A percentile compares a stretch with the other conserved stretches of the same genome.
These are phyloP conservation scores for Drymonia ruficornis DNA, from an alignment of 2,888 invertebrate species.

Conservation along the genomic window DNA sequence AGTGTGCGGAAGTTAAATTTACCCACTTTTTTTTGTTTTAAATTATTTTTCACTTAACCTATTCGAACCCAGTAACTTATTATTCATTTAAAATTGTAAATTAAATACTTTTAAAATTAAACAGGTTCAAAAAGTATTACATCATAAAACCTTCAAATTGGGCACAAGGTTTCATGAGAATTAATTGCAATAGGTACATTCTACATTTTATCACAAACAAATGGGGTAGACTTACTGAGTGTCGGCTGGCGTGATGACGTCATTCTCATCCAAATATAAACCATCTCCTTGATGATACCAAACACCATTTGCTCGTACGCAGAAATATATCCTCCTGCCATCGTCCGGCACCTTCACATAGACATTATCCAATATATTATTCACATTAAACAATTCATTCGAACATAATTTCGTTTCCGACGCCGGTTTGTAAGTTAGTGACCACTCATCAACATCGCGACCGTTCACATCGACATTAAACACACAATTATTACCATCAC, in stretches of 20 bases:
- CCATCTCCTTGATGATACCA: conserved; percentile 71
- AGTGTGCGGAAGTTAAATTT: background rate
- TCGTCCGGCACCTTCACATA: conserved; percentile 50
- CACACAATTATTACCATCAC: conserved; percentile 62
- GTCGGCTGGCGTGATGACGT: conserved; percentile 61
- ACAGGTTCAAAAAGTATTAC: background rate
- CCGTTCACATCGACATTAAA: conserved; percentile 64
- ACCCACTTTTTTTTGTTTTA: background rate
- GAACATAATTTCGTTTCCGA: conserved; percentile 47
- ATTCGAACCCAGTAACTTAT: too few relatives aligned
- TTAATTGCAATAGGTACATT: background rate
- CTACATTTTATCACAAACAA: conserved; percentile 6
- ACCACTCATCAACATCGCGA: conserved; percentile 58
- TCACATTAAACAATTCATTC: conserved; percentile 44
- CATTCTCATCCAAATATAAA: conserved; percentile 73
- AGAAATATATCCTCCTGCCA: conserved; percentile 63
- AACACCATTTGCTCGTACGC: conserved; percentile 59
- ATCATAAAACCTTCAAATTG: background rate
- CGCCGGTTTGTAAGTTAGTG: conserved; percentile 63
- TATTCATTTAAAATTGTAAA: too few relatives aligned
- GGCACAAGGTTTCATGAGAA: background rate
- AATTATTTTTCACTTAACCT: background rate
- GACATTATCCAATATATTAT: conserved; percentile 43
- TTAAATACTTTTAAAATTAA: too few relatives aligned
- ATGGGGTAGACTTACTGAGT: conserved; percentile 51